Conservation (phyloP, 92 coral and sea anemone species). For the Zoanthus sansibaricus region DNA sequence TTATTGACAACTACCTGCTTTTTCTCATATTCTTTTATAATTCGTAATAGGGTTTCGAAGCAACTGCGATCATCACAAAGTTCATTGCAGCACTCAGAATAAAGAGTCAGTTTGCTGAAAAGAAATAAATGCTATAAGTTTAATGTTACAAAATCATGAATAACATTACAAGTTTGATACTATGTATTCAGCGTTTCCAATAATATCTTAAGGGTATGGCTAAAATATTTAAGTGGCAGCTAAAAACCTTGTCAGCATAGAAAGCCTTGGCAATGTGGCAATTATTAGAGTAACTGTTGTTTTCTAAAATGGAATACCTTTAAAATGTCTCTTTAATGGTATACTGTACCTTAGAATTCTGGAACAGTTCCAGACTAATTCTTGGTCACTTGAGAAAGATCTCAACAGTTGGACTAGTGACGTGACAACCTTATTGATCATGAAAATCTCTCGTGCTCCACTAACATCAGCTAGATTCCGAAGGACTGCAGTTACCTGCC, state of each 20-base stretch:
- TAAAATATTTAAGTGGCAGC: too few species aligned
- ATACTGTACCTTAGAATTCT: constrained; percentile 91
- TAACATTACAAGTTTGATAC: too few species aligned
- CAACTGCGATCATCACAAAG: constrained; percentile 69
- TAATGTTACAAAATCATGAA: too few species aligned
- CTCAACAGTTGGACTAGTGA: constrained; percentile 72
- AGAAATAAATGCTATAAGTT: too few species aligned
- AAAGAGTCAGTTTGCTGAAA: constrained; percentile 90
- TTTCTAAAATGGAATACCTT: too few species aligned
- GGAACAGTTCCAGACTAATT: constrained; percentile 90
- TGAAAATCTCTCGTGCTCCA: constrained; percentile 86
- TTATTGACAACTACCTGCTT: constrained; percentile 76
- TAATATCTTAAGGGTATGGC: too few species aligned
- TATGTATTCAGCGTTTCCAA: too few species aligned
- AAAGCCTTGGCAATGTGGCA: too few species aligned
- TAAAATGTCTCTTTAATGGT: neutral
- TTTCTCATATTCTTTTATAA: constrained; percentile 76
- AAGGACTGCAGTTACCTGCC: constrained; percentile 89
- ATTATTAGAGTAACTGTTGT: too few species aligned
- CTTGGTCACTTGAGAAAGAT: constrained; percentile 81
- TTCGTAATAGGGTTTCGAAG: constrained; percentile 75
- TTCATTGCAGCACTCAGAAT: constrained; percentile 90
- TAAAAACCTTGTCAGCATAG: too few species aligned
- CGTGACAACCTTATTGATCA: constrained; percentile 67
- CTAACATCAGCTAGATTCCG: constrained; percentile 91